Conservation (phyloP, 2,888 invertebrate genomes). For the Aelia acuminata region DNA sequence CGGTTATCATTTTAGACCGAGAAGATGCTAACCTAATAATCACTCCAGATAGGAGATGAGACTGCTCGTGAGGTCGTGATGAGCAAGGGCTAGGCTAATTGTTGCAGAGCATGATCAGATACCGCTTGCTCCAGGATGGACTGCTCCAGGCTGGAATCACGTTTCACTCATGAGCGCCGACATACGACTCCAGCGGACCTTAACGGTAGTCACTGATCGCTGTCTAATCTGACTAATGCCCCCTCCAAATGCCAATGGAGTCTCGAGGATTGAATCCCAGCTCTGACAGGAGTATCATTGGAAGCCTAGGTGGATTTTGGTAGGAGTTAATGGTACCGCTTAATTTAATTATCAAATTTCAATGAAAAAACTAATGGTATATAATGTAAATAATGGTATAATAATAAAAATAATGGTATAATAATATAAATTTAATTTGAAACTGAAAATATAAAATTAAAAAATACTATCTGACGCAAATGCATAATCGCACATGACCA, state of each 20-base stretch:
- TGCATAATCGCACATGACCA: no score
- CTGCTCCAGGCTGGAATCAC: slow-evolving; percentile 1
- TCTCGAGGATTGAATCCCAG: neutral
- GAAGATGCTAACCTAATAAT: slow-evolving; percentile 11
- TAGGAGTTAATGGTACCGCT: neutral
- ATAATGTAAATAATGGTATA: neutral
- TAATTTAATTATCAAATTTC: no score
- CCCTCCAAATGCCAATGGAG: neutral
- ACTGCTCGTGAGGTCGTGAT: slow-evolving; percentile 38
- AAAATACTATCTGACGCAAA: no score
- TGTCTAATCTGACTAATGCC: slow-evolving; percentile 1
- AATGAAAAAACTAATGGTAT: no score
- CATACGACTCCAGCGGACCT: slow-evolving; percentile 21
- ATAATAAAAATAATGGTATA: no score
- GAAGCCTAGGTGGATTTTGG: neutral
- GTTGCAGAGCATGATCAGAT: slow-evolving; percentile 13
- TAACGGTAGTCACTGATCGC: neutral
- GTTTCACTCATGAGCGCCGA: slow-evolving; percentile 24
- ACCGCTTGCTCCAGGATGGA: neutral
- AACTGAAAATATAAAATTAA: no score
- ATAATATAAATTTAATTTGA: no score
- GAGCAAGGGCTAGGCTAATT: neutral
- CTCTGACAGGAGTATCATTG: neutral
- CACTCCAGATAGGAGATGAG: neutral
- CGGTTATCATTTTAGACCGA: neutral